Base-by-base conservation (phyloP, 1,140 invertebrate genomes). In the Wasmannia auropunctata region DNA sequence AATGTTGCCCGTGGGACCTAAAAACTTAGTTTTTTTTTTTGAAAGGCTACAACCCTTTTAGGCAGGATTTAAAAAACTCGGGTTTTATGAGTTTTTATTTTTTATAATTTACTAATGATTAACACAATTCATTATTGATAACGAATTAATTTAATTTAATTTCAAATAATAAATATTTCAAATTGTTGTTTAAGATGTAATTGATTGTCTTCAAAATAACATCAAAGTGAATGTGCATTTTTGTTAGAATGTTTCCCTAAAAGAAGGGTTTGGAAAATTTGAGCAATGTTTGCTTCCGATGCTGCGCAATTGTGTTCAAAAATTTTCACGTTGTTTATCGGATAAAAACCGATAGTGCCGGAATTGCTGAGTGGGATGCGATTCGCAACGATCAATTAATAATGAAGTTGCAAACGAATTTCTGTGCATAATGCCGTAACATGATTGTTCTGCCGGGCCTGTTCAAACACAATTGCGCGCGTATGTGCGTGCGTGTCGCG, bases 401-500 rank as follows among this genome's bases (percentile, higher is more conserved):
- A 54, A 69, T 46, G 43, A 67, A 85, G 62, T 67, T 60, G 51
- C 63, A 51, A 69, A 54, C 75, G 40, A 83, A 72, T 83, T 83
- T 83, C 67, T 67, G 67, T 22, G 79, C 79, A 74, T 83, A 83
- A 83, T 83, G 67, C 67, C 67, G 34, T 72, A 72, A 60, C 79
- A 72, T 58, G 67, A 43, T 72, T 72, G 79, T 83, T 83, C 67
- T 49, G 25, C 37, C 25, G 67, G 14, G n/a, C 51, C 79, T 72
- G 67, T 75, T 75, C 60, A 65, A 85, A 90, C 76, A 70, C 37
- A 83, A 74, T 83, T 65, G 70, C 58, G 51, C 76, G 46, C 70
- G 54, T 60, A 69, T 31, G 60, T 67, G 49, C 72, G 60, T 67
- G 40, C 51, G 43, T 67, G 56, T 34, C 28, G 46, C 74, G 58